phyloP scores from a whole-genome alignment of 1,140 invertebrate genomes.

The Dendroctonus valens region DNA sequence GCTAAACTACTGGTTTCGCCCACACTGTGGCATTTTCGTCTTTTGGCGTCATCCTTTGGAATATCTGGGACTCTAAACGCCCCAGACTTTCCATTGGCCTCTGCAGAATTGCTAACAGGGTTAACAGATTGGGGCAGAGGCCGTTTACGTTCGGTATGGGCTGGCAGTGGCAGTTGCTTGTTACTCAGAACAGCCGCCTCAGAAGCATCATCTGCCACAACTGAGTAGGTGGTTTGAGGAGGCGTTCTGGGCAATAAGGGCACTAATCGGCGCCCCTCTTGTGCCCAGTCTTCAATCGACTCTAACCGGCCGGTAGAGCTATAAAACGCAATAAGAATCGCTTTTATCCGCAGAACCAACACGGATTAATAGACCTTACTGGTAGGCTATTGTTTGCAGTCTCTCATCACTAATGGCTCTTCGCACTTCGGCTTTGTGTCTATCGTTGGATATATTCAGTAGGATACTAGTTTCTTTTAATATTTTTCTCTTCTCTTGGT shows the following conservation, averaged over 20 bases:
- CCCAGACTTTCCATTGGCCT: conserved; percentile 33
- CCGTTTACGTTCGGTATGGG: conserved; percentile 46
- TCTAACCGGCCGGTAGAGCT: conserved; percentile 75
- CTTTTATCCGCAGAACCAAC: too few species aligned
- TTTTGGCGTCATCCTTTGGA: conserved; percentile 46
- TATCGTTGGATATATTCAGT: conserved; percentile 84
- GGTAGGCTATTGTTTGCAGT: conserved; percentile 81
- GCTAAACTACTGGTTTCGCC: conserved; percentile 43
- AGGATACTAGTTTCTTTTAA: conserved; percentile 76
- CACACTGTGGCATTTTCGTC: conserved; percentile 41
- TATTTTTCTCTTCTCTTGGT: conserved; percentile 78
- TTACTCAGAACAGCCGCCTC: conserved; percentile 55
- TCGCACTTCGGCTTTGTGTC: conserved; percentile 86
- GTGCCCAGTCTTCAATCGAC: conserved; percentile 78
- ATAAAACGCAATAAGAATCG: conserved; percentile 33
- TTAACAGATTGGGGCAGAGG: conserved; percentile 16
- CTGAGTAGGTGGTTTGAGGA: conserved; percentile 80
- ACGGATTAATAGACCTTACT: conserved; percentile 59
- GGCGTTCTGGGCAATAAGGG: conserved; percentile 78
- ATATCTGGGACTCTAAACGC: conserved; percentile 40
- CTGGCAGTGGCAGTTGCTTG: conserved; percentile 50
- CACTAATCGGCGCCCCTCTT: conserved; percentile 78
- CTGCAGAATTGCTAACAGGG: conserved; percentile 18
- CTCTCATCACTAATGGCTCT: conserved; percentile 89
- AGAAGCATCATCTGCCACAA: conserved; percentile 72